A percentile compares a stretch with the other conserved stretches of the same genome.
Conservation (phyloP, 2,113 vertebrate species). For the Dasyornis broadbenti region DNA sequence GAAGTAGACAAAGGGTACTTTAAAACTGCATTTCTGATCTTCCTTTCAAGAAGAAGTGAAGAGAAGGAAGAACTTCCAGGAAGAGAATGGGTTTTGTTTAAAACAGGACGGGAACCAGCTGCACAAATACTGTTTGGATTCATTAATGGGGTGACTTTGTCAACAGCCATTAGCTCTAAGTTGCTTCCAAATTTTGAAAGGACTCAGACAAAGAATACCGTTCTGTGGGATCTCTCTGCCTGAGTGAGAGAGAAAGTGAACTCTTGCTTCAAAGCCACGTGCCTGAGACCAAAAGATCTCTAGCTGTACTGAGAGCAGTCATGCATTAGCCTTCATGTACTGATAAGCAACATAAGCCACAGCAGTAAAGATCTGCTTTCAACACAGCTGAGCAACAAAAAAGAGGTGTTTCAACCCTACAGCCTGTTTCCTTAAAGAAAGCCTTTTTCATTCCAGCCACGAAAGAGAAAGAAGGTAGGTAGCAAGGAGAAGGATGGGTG, state of each 20-base stretch:
- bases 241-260: not conserved
- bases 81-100: not conserved
- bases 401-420: not conserved
- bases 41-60: not conserved
- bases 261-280: not conserved
- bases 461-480: not conserved
- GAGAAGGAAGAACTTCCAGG: not conserved
- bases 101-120: not conserved
- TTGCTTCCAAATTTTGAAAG: not conserved
- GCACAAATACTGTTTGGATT: not conserved
- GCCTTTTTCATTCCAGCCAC: not conserved
- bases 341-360: not conserved
- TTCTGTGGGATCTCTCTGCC: not conserved
- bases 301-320: not conserved
- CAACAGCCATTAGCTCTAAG: not conserved
- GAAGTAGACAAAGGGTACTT: not conserved
- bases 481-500: not conserved
- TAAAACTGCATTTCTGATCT: not conserved
- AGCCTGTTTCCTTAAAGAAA: not conserved
- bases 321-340: not conserved
- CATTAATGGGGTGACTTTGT: not conserved
- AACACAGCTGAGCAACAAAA: not conserved
- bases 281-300: not conserved
- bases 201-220: not conserved
- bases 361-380: not conserved